Conservation (phyloP, 2,797 vertebrate genomes). For the Furcifer pardalis region DNA sequence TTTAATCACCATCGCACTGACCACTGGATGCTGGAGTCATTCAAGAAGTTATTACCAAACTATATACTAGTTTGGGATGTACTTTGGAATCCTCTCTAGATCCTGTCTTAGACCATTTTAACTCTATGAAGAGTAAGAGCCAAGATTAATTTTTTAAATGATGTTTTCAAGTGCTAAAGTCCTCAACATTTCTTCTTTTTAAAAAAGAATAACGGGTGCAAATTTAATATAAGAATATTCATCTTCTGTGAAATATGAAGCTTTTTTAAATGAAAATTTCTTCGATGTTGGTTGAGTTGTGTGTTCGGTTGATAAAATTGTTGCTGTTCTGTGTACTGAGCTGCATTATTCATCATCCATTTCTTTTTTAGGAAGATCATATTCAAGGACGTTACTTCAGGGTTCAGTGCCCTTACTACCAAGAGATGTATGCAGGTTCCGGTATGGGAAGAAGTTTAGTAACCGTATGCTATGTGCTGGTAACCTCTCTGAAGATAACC, state of each 20-base stretch:
- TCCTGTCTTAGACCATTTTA: neutral
- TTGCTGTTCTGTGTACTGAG: slow-evolving; percentile 22
- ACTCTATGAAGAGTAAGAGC: neutral
- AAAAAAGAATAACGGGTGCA: neutral
- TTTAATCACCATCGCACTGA: neutral
- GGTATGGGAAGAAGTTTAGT: slow-evolving; percentile 83
- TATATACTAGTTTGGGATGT: no score
- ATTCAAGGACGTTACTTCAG: slow-evolving; percentile 86
- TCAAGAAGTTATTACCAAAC: no score
- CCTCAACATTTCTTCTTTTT: neutral
- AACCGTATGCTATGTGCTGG: slow-evolving; percentile 89
- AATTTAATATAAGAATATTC: neutral
- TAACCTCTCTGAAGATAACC: slow-evolving; percentile 82
- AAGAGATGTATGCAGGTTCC: slow-evolving; percentile 78
- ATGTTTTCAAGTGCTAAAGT: neutral
- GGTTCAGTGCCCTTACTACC: slow-evolving; percentile 85
- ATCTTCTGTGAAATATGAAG: neutral
- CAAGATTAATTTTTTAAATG: neutral
- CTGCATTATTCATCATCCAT: slow-evolving; percentile 28
- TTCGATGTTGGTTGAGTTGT: neutral
- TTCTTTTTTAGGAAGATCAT: slow-evolving; percentile 81
- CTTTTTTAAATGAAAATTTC: no score
- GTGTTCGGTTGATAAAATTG: neutral
- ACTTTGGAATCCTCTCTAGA: neutral
- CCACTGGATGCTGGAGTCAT: neutral